Percentiles rank a stretch among this genome's conserved stretches.
Conservation (phyloP, 2,888 invertebrate genomes). For the Agonopterix arenella region DNA sequence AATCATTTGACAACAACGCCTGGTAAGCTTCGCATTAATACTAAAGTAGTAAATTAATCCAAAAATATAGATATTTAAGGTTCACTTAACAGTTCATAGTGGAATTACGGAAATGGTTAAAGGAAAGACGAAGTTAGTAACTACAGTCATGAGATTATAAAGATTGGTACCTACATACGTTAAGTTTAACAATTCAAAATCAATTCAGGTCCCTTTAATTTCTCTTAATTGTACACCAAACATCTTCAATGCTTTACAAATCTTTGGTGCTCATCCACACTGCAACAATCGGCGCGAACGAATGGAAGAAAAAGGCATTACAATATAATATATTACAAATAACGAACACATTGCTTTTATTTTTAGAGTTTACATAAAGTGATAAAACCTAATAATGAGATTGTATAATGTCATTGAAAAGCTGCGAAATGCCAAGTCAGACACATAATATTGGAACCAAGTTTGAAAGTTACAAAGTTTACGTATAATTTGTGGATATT, state of each 20-base stretch:
- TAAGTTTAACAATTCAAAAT: conserved; percentile 66
- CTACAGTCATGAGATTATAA: conserved; percentile 70
- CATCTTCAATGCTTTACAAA: conserved; percentile 64
- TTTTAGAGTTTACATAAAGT: conserved; percentile 52
- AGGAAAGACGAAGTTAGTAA: conserved; percentile 53
- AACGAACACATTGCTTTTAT: conserved; percentile 69
- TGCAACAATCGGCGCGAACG: conserved; percentile 59
- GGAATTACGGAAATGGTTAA: conserved; percentile 37
- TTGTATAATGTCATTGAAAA: conserved; percentile 66
- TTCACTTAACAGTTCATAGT: conserved; percentile 39
- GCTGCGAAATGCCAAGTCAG: conserved; percentile 68
- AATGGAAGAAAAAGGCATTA: conserved; percentile 52
- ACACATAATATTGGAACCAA: conserved; percentile 42
- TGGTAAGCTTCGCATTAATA: conserved; percentile 49
- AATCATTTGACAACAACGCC: conserved; percentile 42
- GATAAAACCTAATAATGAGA: conserved; percentile 70
- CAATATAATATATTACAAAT: conserved; percentile 40
- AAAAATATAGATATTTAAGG: conserved; percentile 59
- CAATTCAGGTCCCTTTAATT: conserved; percentile 75
- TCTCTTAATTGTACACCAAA: conserved; percentile 74
- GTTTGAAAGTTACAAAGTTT: background rate
- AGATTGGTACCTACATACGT: conserved; percentile 64
- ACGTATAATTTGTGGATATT: background rate
- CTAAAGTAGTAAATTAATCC: conserved; percentile 52
- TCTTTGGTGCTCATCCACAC: conserved; percentile 75